phyloP scores from a whole-genome alignment of 23 tunicate genomes.

The Trididemnum clinides region DNA sequence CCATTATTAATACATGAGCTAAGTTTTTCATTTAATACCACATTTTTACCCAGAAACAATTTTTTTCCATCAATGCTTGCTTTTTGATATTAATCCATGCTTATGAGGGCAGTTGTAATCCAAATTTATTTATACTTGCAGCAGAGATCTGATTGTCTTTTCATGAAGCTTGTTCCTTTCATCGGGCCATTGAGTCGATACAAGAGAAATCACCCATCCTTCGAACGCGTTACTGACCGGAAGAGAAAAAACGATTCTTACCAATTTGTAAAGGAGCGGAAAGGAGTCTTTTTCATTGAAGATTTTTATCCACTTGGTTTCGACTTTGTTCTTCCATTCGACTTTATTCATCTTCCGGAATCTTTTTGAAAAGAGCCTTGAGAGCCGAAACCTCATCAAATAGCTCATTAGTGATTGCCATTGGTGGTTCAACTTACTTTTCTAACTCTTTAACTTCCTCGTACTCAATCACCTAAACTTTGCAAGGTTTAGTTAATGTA shows the following conservation, averaged over 20 bases:
- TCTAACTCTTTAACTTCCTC: constrained; percentile 51
- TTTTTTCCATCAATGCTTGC: too few relatives aligned
- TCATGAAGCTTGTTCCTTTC: constrained; percentile 15
- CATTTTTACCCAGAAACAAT: too few relatives aligned
- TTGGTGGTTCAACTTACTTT: constrained; percentile 58
- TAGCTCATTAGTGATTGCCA: constrained; percentile 57
- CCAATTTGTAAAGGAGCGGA: constrained; percentile 64
- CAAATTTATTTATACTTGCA: too few relatives aligned
- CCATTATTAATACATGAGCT: too few relatives aligned
- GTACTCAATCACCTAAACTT: constrained; percentile 42
- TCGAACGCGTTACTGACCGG: constrained; percentile 36
- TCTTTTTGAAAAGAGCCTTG: constrained; percentile 57
- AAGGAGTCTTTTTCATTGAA: constrained; percentile 41
- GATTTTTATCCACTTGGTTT: constrained; percentile 55
- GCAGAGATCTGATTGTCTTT: too few relatives aligned
- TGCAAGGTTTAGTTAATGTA: constrained; percentile 52
- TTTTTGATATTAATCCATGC: too few relatives aligned
- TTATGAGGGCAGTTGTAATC: too few relatives aligned
- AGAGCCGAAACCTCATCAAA: constrained; percentile 66
- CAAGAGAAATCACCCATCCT: constrained; percentile 14
- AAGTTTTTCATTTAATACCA: too few relatives aligned
- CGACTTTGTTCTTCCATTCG: constrained; percentile 33
- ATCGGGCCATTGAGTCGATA: constrained; percentile 10
- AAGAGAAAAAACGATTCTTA: constrained; percentile 47
- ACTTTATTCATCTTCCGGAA: constrained; percentile 43